Evolutionary conservation across 1,140 invertebrate genomes (phyloP).

Genomic region (Hyles euphorbiae): DNA sequence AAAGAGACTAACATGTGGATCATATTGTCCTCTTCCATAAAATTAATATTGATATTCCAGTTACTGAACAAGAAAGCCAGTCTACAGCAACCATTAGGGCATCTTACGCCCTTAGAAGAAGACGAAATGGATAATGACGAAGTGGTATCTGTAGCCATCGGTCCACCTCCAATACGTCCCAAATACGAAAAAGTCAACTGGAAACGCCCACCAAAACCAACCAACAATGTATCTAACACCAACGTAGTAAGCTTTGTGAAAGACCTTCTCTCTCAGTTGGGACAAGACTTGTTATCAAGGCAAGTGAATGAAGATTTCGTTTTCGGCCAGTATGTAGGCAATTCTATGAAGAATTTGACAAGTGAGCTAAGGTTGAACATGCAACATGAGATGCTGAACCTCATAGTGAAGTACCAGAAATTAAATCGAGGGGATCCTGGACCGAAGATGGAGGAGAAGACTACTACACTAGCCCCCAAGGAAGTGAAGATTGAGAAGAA

Average conservation of each 20-base stretch:
- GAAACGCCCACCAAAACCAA: slow-evolving; percentile 29
- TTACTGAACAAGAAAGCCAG: background rate
- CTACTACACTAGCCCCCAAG: slow-evolving; percentile 4
- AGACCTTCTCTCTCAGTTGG: slow-evolving; percentile 47
- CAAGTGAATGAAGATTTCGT: slow-evolving; percentile 62
- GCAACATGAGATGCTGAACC: slow-evolving; percentile 59
- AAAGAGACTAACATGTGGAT: no score
- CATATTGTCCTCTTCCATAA: no score
- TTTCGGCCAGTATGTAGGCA: slow-evolving; percentile 60
- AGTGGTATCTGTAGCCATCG: slow-evolving; percentile 58
- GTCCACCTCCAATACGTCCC: slow-evolving; percentile 47
- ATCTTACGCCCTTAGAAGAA: slow-evolving; percentile 50
- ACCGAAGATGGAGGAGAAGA: slow-evolving; percentile 29
- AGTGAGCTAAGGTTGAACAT: slow-evolving; percentile 41
- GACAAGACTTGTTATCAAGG: slow-evolving; percentile 48
- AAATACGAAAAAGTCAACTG: slow-evolving; percentile 44
- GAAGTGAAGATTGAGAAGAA: slow-evolving; percentile 34
- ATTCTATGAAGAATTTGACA: slow-evolving; percentile 53
- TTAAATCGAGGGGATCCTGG: slow-evolving; percentile 28
- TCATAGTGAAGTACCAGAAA: slow-evolving; percentile 56
- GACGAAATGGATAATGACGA: slow-evolving; percentile 65
- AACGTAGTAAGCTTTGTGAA: slow-evolving; percentile 38
- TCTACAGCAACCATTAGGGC: slow-evolving; percentile 45
- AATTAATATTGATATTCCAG: no score
- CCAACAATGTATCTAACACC: slow-evolving; percentile 12